Evolutionary conservation across 2,113 vertebrate species (phyloP).

Genomic region (Elachura formosa): DNA sequence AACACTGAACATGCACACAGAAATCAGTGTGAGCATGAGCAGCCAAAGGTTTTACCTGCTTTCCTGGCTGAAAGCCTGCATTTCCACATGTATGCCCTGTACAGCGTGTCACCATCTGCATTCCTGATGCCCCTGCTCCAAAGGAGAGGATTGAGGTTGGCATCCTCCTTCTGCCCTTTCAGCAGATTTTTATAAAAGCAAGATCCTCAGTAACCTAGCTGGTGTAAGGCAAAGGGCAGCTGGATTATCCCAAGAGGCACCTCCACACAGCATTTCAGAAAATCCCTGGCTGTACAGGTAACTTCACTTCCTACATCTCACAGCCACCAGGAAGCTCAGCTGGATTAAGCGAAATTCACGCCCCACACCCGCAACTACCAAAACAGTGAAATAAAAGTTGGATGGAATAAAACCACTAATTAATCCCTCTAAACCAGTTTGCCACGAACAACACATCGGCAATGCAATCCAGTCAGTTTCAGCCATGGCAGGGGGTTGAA

Average conservation of each 20-base stretch:
- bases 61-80: not conserved
- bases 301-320: not conserved
- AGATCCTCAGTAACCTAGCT: not conserved
- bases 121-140: conserved; percentile 9
- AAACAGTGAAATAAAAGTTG: not conserved
- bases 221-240: accelerated
- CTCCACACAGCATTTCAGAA: accelerated
- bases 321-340: not conserved
- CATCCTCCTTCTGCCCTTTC: conserved; percentile 25
- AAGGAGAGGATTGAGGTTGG: not conserved
- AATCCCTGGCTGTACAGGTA: not conserved
- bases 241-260: not conserved
- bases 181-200: conserved; percentile 24
- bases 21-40: accelerated
- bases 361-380: not conserved
- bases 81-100: not conserved
- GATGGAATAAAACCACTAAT: not conserved
- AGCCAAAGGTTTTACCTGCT: not conserved
- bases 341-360: not conserved
- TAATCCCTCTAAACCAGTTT: not conserved
- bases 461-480: not conserved
- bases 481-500: not conserved
- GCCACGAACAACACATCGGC: not conserved
- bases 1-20: not conserved
- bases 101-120: not conserved